A percentile compares a stretch with the other conserved stretches of the same genome.
These are phyloP conservation scores for Crematogaster levior DNA, from an alignment of 2,888 invertebrate genomes.

Conservation along the genomic window DNA sequence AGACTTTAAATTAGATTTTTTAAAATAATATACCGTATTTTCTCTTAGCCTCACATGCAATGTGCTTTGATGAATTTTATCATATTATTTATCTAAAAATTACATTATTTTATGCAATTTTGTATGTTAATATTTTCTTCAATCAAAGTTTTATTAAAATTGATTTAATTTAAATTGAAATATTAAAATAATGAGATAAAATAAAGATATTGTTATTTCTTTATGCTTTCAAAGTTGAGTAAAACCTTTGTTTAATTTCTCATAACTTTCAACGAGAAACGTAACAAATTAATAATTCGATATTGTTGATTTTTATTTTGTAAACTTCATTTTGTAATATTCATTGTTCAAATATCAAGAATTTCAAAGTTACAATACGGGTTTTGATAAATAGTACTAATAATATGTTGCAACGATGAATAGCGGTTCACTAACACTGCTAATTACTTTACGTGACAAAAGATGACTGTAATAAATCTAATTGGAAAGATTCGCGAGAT, in stretches of 20 bases:
- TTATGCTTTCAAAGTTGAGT: not conserved
- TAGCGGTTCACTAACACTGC: not conserved
- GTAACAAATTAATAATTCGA: not conserved
- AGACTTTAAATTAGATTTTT: not conserved
- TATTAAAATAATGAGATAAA: not conserved
- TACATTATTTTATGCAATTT: not conserved
- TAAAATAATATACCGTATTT: no score
- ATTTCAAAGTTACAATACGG: not conserved
- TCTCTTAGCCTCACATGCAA: not conserved
- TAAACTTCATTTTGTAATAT: not conserved
- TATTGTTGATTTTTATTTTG: not conserved
- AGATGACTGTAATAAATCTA: constrained; percentile 6
- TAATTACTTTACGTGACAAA: constrained; percentile 13
- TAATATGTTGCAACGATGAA: constrained; percentile 9
- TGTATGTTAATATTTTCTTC: not conserved
- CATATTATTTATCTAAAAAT: not conserved
- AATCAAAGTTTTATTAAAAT: constrained; percentile 11
- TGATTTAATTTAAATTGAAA: not conserved
- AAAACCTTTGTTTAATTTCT: not conserved
- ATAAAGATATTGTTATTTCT: not conserved
- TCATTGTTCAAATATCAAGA: not conserved
- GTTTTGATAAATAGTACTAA: not conserved
- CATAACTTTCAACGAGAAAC: not conserved
- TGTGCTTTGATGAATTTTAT: not conserved
- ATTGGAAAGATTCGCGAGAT: constrained; percentile 24